Percentiles rank a stretch among this genome's conserved stretches.
Conservation (phyloP, 1,140 invertebrate genomes). For the Pemphigus obesinymphae region DNA sequence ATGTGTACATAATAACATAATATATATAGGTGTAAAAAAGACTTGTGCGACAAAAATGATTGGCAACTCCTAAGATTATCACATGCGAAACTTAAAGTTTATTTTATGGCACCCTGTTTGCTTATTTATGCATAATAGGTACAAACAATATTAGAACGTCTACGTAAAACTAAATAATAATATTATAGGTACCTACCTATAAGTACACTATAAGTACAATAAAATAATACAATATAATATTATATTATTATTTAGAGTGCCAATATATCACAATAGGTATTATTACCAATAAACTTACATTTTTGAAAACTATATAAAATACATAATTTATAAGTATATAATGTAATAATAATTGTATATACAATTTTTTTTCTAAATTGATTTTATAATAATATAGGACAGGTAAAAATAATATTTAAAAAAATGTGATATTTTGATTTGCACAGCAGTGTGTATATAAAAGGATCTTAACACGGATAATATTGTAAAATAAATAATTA, state of each 20-base stretch:
- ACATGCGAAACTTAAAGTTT: slow-evolving; percentile 11
- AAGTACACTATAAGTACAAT: too few species aligned
- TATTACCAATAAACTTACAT: too few species aligned
- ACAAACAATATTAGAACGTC: background rate
- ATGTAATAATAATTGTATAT: background rate
- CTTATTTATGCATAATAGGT: background rate
- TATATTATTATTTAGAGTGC: background rate
- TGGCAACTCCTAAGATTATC: slow-evolving; percentile 4
- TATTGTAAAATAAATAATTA: background rate
- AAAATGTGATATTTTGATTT: background rate
- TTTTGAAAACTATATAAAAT: background rate
- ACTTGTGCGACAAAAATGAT: background rate
- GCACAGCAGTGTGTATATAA: background rate
- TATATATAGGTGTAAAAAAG: background rate
- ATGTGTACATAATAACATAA: background rate
- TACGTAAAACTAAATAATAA: too few species aligned
- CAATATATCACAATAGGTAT: background rate
- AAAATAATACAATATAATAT: background rate
- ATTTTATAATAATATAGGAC: background rate
- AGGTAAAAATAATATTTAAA: background rate
- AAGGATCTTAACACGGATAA: background rate
- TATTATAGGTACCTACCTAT: too few species aligned
- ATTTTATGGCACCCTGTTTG: slow-evolving; percentile 26
- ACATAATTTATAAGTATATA: background rate
- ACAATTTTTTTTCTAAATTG: background rate